phyloP scores from a whole-genome alignment of 2,797 vertebrate species.

The Cichlasoma orientale region DNA sequence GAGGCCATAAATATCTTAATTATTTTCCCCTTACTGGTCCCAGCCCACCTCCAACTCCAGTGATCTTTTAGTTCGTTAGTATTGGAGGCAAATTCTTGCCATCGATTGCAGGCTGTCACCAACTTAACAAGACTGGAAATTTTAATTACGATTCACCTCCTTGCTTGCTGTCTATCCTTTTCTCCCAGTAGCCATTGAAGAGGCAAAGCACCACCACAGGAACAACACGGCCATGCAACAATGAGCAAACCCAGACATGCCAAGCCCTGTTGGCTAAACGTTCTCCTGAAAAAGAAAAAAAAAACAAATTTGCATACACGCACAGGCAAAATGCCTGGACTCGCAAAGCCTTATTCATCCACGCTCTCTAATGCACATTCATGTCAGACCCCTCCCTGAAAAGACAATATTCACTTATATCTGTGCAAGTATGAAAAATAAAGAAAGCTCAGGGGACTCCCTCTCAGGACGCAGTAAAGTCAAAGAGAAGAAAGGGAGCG shows the following conservation, averaged over 20 bases:
- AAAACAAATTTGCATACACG: conserved; percentile 14
- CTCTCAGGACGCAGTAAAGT: conserved; percentile 57
- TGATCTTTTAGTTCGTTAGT: conserved; percentile 69
- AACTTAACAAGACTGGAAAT: conserved; percentile 78
- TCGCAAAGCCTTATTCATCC: conserved; percentile 35
- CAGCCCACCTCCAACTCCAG: conserved; percentile 58
- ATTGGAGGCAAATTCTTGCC: conserved; percentile 71
- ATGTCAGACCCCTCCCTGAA: not conserved
- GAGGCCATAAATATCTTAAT: conserved; percentile 80
- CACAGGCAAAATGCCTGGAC: not conserved
- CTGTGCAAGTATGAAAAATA: conserved; percentile 31
- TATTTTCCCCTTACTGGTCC: conserved; percentile 70
- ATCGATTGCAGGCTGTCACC: conserved; percentile 77
- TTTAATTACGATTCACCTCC: conserved; percentile 79
- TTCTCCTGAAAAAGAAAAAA: conserved; percentile 6
- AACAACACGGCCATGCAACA: conserved; percentile 9
- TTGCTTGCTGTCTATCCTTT: conserved; percentile 48
- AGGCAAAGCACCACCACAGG: not conserved
- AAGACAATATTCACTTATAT: conserved; percentile 29
- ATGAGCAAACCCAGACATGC: conserved; percentile 15
- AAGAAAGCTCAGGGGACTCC: conserved; percentile 63
- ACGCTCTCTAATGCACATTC: conserved; percentile 19
- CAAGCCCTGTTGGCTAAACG: conserved; percentile 42
- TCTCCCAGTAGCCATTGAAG: conserved; percentile 20
- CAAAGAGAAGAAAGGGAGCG: conserved; percentile 62